Base-by-base conservation (phyloP, 2,888 invertebrate genomes). In the Acanthopleura granulata region DNA sequence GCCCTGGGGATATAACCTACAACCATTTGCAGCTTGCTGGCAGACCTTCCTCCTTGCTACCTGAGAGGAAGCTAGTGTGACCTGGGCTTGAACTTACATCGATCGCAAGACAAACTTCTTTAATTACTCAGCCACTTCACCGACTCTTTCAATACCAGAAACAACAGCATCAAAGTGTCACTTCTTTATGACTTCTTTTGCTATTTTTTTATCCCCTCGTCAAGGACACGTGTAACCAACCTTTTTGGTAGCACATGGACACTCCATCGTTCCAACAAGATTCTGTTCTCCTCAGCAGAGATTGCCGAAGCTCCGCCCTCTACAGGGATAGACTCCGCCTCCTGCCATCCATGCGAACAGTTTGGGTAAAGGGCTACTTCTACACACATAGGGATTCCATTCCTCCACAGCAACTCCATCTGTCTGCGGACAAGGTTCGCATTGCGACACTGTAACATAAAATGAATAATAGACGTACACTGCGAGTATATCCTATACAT, bases 261-360 rank as follows among this genome's bases (percentile, higher is more conserved):
- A 79, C 94, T 94, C 96, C 96, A 96, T 83, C 95, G 93, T 90
- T 96, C 96, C 81, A 96, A 91, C 50, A 92, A 84, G 82, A 95
- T 91, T 82, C 88, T 88, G 75, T 93, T 89, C 86, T 93, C 91
- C 70, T 87, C 86, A 22, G 84, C 83, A 9, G 88, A 84, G 72
- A 88, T 72, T 14, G 71, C 73, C 27, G 81, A 88, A 79, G 90
- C 91, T 15, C 84, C 82, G 11, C 87, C 86, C 51, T 87, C 85
- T 72, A 87, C 87, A 18, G 22, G n/a, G 3, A 66, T n/a, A 61
- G 88, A 86, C 85, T 81, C 83, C 22, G 90, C 89, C 77, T 90
- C 88, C 75, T 86, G 86, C 40, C 82, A 81, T 22, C 91, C 91
- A 84, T 93, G 93, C 78, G 92, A 72, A 91, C 96, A 96, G 81